These are phyloP conservation scores for Ischnus inquisitorius DNA, from an alignment of 2,888 invertebrate species.

Conservation along the genomic window DNA sequence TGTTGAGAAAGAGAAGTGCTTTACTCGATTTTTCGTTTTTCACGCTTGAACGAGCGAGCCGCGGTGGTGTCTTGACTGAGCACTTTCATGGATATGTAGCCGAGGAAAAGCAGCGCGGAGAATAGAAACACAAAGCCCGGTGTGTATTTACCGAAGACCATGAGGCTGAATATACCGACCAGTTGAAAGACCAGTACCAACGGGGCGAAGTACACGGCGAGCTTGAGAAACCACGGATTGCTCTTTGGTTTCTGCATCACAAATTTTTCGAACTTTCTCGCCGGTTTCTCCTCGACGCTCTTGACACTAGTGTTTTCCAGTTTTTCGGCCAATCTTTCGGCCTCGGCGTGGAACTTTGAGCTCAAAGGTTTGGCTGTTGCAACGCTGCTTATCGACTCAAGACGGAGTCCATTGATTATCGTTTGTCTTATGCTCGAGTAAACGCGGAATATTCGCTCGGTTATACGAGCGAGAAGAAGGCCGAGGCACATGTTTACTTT, in stretches of 20 bases:
- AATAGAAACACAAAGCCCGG: conserved; percentile 83
- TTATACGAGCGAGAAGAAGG: conserved; percentile 74
- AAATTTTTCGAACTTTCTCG: conserved; percentile 64
- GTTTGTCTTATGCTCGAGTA: conserved; percentile 74
- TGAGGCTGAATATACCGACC: conserved; percentile 76
- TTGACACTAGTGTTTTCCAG: conserved; percentile 14
- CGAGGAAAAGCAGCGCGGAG: conserved; percentile 79
- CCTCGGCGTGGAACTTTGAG: conserved; percentile 16
- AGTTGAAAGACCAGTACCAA: conserved; percentile 78
- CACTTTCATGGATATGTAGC: conserved; percentile 79
- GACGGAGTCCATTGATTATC: conserved; percentile 61
- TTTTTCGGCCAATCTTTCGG: conserved; percentile 27
- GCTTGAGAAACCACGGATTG: conserved; percentile 73
- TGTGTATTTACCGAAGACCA: conserved; percentile 79
- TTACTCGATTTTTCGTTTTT: conserved; percentile 78
- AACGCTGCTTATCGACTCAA: conserved; percentile 39
- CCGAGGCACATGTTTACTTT: conserved; percentile 79
- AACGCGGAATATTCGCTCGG: conserved; percentile 76
- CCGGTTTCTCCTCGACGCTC: neutral
- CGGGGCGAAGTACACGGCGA: conserved; percentile 80
- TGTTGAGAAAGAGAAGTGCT: conserved; percentile 1
- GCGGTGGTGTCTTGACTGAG: conserved; percentile 76
- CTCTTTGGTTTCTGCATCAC: conserved; percentile 75
- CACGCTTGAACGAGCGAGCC: conserved; percentile 70
- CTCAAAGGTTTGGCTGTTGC: conserved; percentile 3